A percentile compares a stretch with the other conserved stretches of the same genome.
phyloP scores from a whole-genome alignment of 2,888 invertebrate genomes.

The Didymodactylos carnosus region DNA sequence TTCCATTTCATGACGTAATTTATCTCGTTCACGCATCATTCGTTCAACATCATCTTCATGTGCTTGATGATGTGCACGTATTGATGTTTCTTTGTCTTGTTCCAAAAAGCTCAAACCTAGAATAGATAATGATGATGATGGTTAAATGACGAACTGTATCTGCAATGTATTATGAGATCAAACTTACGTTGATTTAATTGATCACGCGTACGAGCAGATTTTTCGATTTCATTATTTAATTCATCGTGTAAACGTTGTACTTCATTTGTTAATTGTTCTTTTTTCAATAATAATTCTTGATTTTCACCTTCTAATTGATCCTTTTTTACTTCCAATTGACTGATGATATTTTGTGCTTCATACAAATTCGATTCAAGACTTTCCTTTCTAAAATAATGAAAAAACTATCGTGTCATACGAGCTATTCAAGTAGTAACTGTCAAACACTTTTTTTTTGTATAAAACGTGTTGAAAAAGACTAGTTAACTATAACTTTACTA shows the following conservation, averaged over 20 bases:
- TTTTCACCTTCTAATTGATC: slow-evolving; percentile 36
- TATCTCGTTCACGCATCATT: slow-evolving; percentile 25
- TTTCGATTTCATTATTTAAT: slow-evolving; percentile 29
- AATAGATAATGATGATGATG: too few species aligned
- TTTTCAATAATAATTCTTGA: slow-evolving; percentile 33
- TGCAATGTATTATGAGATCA: too few species aligned
- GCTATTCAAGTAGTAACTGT: too few species aligned
- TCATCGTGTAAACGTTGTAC: slow-evolving; percentile 29
- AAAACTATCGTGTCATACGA: too few species aligned
- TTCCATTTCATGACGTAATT: slow-evolving; percentile 31
- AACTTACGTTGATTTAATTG: slow-evolving; percentile 53
- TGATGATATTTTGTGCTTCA: slow-evolving; percentile 27
- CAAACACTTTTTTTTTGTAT: too few species aligned
- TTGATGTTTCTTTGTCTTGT: not conserved
- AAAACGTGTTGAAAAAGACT: too few species aligned
- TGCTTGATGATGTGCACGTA: slow-evolving; percentile 28
- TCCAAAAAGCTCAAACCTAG: not conserved
- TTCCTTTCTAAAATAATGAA: slow-evolving; percentile 1
- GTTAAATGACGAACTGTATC: too few species aligned
- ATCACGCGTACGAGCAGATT: slow-evolving; percentile 34
- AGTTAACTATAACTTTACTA: too few species aligned
- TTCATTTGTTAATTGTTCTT: slow-evolving; percentile 34
- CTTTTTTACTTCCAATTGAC: slow-evolving; percentile 30
- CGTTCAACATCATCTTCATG: slow-evolving; percentile 35
- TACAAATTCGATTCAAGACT: slow-evolving; percentile 33